Evolutionary conservation across 2,888 invertebrate genomes (phyloP).

Genomic region (Mythimna loreyi): DNA sequence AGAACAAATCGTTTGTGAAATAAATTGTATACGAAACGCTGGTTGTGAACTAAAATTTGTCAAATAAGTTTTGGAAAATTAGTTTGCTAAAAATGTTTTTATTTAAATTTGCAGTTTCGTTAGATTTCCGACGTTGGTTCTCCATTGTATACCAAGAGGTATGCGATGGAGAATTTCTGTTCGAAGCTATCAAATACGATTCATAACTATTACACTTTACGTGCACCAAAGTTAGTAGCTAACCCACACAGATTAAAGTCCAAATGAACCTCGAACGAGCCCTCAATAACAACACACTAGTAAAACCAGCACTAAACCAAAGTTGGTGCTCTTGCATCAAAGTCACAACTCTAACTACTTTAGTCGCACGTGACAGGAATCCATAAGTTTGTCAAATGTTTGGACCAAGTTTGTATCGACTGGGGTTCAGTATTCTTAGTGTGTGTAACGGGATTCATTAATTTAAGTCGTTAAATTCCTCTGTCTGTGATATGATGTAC

Average conservation of each 20-base stretch:
- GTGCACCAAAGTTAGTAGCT: not conserved
- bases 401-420: slow-evolving; percentile 30
- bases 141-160: too few species aligned
- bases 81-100: too few species aligned
- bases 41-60: too few species aligned
- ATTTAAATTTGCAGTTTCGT: too few species aligned
- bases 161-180: too few species aligned
- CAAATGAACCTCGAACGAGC: slow-evolving; percentile 44
- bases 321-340: slow-evolving; percentile 61
- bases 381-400: slow-evolving; percentile 45
- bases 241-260: slow-evolving; percentile 37
- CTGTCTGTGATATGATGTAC: not conserved
- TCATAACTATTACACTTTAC: not conserved
- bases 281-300: slow-evolving; percentile 34
- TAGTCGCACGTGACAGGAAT: slow-evolving; percentile 52
- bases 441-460: slow-evolving; percentile 1
- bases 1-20: too few species aligned
- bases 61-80: too few species aligned
- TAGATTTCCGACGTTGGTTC: too few species aligned
- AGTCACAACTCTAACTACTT: slow-evolving; percentile 67
- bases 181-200: too few species aligned
- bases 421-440: not conserved
- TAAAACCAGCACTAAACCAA: slow-evolving; percentile 50
- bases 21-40: too few species aligned
- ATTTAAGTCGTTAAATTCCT: not conserved